Evolutionary conservation across 2,888 invertebrate genomes (phyloP).

Genomic region (Sepioteuthis lessoniana): DNA sequence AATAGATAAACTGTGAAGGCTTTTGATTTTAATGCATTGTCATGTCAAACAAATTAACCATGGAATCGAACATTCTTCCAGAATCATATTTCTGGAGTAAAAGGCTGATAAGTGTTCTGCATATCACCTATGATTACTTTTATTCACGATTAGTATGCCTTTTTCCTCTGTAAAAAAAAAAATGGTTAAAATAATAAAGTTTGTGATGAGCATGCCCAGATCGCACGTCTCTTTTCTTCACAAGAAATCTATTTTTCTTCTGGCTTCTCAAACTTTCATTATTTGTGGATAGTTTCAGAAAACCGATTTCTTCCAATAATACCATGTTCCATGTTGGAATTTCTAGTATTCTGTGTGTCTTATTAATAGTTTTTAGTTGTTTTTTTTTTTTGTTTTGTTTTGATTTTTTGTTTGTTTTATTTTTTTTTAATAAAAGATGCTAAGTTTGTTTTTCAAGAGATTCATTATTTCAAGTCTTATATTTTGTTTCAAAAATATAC

Average conservation of each 20-base stretch:
- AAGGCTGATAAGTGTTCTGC: background rate
- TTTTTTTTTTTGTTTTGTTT: background rate
- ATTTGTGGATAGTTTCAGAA: background rate
- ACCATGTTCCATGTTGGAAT: background rate
- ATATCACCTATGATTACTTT: background rate
- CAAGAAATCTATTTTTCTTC: background rate
- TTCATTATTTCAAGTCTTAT: no score
- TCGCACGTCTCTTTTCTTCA: slow-evolving; percentile 9
- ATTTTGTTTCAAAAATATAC: no score
- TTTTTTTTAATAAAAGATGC: background rate
- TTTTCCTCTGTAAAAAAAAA: background rate
- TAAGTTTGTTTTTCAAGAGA: no score
- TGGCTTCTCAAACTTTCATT: background rate
- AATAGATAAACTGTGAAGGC: no score
- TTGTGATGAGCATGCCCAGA: background rate
- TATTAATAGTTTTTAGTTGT: background rate
- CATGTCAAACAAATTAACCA: background rate
- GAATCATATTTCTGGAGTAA: background rate
- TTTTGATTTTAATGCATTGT: background rate
- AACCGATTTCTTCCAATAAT: background rate
- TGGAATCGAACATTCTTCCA: background rate
- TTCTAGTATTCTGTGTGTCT: background rate
- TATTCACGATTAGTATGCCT: background rate
- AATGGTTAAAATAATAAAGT: background rate
- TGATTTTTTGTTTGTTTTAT: no score